phyloP scores from a whole-genome alignment of 2,797 vertebrate species.

The Tamandua tetradactyla region DNA sequence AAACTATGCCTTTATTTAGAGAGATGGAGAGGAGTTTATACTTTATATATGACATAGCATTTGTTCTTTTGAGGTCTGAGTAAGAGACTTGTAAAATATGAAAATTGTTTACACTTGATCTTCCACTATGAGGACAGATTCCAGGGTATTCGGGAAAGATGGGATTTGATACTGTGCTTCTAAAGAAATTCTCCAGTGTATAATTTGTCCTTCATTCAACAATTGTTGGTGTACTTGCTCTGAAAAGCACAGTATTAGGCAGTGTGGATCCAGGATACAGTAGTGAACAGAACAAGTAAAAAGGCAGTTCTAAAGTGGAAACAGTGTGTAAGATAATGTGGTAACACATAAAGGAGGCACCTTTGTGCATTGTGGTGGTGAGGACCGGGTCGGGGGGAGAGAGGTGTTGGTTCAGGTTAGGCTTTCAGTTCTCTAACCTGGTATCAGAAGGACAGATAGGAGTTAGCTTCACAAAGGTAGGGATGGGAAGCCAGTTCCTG shows the following conservation, averaged over 20 bases:
- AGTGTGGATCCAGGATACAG: background rate
- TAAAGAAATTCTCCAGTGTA: background rate
- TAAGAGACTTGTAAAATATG: background rate
- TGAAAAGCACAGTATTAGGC: background rate
- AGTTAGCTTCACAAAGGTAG: background rate
- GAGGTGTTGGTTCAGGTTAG: background rate
- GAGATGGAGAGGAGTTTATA: background rate
- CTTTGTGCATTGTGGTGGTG: background rate
- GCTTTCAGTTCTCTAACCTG: background rate
- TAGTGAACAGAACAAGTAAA: background rate
- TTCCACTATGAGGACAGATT: background rate
- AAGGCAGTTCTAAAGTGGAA: background rate
- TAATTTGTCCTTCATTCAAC: background rate
- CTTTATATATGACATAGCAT: background rate
- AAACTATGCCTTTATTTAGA: background rate
- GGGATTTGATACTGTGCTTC: background rate
- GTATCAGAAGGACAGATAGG: background rate
- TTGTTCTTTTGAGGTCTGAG: conserved; percentile 37
- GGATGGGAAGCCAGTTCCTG: background rate
- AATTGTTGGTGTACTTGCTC: background rate
- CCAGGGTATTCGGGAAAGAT: background rate
- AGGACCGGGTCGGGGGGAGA: too few species aligned
- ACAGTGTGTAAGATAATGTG: background rate
- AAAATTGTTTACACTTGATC: background rate
- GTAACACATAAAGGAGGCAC: background rate